phyloP scores from a whole-genome alignment of 1,140 invertebrate species.

The Hetaerina americana region DNA sequence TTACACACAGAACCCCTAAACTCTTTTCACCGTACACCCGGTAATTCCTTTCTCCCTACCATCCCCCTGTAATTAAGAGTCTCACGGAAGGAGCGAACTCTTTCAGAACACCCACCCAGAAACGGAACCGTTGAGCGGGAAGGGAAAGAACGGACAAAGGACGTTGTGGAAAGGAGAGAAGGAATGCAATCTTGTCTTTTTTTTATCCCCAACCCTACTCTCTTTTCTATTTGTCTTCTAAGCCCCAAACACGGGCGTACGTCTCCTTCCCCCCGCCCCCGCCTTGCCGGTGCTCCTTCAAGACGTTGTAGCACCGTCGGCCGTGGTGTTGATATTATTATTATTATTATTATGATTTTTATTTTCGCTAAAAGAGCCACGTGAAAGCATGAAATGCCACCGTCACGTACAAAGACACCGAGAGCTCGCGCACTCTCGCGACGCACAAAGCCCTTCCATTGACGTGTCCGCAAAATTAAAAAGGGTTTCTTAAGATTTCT shows the following conservation, averaged over 20 bases:
- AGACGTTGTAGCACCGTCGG: too few species aligned
- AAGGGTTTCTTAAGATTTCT: not conserved
- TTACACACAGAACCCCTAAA: too few species aligned
- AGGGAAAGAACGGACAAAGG: too few species aligned
- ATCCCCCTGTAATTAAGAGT: not conserved
- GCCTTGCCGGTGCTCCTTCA: not conserved
- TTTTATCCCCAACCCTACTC: not conserved
- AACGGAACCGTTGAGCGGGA: not conserved
- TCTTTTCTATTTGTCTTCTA: not conserved
- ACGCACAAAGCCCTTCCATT: not conserved
- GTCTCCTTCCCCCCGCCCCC: not conserved
- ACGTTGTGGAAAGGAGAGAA: not conserved
- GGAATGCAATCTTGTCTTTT: not conserved
- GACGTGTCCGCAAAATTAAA: not conserved
- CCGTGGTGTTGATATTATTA: too few species aligned
- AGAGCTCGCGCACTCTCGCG: not conserved
- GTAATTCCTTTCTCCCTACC: not conserved
- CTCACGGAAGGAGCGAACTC: not conserved
- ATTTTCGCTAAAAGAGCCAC: too few species aligned
- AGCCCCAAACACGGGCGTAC: not conserved
- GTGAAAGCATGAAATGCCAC: too few species aligned
- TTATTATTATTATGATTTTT: too few species aligned
- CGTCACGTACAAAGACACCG: too few species aligned
- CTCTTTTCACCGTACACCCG: not conserved
- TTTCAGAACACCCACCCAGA: not conserved